A percentile compares a stretch with the other conserved stretches of the same genome.
These are phyloP conservation scores for Thalassaphorura encarpata DNA, from an alignment of 1,140 invertebrate genomes.

Conservation along the genomic window DNA sequence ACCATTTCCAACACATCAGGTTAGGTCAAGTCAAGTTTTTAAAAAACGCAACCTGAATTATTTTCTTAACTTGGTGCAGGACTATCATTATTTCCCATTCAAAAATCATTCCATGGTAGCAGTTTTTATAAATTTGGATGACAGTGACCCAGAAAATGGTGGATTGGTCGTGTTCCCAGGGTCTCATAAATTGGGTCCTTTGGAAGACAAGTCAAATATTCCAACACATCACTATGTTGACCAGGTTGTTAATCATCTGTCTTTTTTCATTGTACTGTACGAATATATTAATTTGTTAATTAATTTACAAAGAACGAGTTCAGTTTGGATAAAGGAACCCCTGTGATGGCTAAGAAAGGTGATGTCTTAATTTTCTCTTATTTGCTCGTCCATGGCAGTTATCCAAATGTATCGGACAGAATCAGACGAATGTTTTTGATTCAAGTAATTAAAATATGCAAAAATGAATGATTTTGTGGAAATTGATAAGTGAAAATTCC, in stretches of 20 bases:
- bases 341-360: slow-evolving; percentile 44
- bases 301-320: slow-evolving; percentile 40
- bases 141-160: slow-evolving; percentile 48
- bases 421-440: slow-evolving; percentile 49
- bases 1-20: slow-evolving; percentile 51
- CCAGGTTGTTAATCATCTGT: too few relatives aligned
- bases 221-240: slow-evolving; percentile 46
- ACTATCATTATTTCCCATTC: slow-evolving; percentile 54
- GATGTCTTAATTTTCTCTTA: slow-evolving; percentile 52
- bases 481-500: neutral
- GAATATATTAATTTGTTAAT: too few relatives aligned
- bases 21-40: slow-evolving; percentile 9
- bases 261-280: too few relatives aligned
- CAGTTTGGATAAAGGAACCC: slow-evolving; percentile 45
- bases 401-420: slow-evolving; percentile 43
- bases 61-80: slow-evolving; percentile 36
- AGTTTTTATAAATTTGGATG: slow-evolving; percentile 51
- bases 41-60: neutral
- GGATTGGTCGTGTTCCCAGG: slow-evolving; percentile 52
- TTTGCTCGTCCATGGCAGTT: slow-evolving; percentile 50
- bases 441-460: slow-evolving; percentile 37
- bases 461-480: neutral
- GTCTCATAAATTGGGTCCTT: slow-evolving; percentile 50
- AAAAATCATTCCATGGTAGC: slow-evolving; percentile 51
- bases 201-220: slow-evolving; percentile 43